These are phyloP conservation scores for Strigamia transsilvanica DNA, from an alignment of 2,888 invertebrate species.

Conservation along the genomic window DNA sequence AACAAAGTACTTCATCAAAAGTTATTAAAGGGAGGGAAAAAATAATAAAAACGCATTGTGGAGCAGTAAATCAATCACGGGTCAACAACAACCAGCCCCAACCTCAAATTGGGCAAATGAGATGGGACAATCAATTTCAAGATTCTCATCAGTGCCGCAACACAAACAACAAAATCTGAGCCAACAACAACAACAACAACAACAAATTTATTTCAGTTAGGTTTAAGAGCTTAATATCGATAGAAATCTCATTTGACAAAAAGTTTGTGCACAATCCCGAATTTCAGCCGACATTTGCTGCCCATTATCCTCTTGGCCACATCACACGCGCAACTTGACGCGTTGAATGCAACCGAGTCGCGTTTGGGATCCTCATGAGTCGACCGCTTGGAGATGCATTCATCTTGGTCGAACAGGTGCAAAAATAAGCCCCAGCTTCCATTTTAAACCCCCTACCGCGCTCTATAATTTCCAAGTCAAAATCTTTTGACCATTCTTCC, in stretches of 20 bases:
- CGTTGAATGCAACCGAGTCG: neutral
- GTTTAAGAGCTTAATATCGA: neutral
- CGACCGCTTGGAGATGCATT: neutral
- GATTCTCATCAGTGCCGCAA: neutral
- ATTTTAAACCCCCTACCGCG: neutral
- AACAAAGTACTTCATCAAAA: neutral
- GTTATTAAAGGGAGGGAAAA: neutral
- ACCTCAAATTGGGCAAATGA: neutral
- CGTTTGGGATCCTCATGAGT: neutral
- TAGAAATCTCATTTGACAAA: too few species aligned
- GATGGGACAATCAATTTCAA: neutral
- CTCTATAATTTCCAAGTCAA: neutral
- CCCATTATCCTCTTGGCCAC: neutral
- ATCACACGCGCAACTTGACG: neutral
- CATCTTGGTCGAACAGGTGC: neutral
- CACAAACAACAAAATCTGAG: neutral
- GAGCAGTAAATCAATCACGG: neutral
- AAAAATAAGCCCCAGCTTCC: neutral
- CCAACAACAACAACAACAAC: neutral
- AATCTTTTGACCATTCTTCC: neutral
- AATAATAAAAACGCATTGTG: neutral
- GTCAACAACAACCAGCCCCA: neutral
- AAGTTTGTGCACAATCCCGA: too few species aligned
- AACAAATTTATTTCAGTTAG: neutral
- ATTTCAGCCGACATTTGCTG: neutral